Conservation (phyloP, 2,113 vertebrate genomes). For the Myotis davidii region DNA sequence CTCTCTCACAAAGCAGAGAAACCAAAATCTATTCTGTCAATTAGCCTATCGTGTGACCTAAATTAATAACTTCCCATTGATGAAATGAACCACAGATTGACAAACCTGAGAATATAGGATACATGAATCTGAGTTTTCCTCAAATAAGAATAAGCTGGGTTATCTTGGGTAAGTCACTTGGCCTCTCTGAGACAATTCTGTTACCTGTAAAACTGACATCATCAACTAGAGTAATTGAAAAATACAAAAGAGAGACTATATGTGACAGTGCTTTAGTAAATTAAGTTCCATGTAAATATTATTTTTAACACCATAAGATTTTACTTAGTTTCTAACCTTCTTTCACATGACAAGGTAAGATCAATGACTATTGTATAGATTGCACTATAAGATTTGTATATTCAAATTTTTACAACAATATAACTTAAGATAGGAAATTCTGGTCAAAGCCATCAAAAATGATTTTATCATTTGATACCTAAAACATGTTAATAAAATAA, state of each 20-base stretch:
- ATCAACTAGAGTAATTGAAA: background rate
- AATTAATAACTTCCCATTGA: background rate
- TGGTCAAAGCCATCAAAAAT: background rate
- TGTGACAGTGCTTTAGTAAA: background rate
- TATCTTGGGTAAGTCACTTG: background rate
- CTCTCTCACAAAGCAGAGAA: slow-evolving; percentile 12
- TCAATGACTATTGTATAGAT: background rate
- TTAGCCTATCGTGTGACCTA: background rate
- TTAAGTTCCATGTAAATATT: background rate
- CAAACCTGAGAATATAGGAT: background rate
- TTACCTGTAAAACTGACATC: background rate
- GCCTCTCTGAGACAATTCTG: background rate
- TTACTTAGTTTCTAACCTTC: background rate
- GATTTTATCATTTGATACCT: slow-evolving; percentile 30
- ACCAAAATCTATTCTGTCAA: slow-evolving; percentile 4
- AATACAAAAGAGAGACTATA: background rate
- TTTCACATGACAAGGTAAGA: slow-evolving; percentile 5
- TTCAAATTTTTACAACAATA: slow-evolving; percentile 2
- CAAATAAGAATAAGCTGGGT: background rate
- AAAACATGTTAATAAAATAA: slow-evolving; percentile 63
- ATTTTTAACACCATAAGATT: background rate
- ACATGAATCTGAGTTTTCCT: background rate
- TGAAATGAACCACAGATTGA: background rate
- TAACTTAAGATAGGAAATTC: background rate
- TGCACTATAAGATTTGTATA: background rate